A percentile compares a stretch with the other conserved stretches of the same genome.
phyloP scores from a whole-genome alignment of 2,113 vertebrate genomes.

The Atlantisia rogersi region DNA sequence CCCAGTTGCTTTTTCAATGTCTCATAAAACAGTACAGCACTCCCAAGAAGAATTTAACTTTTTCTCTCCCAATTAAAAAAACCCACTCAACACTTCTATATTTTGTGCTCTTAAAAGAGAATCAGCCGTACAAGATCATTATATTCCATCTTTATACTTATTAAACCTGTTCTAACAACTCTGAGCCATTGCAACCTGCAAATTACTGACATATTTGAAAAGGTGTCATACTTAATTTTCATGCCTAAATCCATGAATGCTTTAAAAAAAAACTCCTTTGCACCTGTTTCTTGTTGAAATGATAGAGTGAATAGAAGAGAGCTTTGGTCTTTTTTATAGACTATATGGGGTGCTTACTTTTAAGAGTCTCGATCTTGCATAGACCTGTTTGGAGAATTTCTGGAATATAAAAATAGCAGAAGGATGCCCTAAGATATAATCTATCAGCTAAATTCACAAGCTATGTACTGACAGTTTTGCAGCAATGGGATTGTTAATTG shows the following conservation, averaged over 20 bases:
- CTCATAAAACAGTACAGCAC: not conserved
- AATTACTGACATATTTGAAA: not conserved
- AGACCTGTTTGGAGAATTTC: not conserved
- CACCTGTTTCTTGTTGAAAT: not conserved
- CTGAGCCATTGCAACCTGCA: not conserved
- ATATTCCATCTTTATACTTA: not conserved
- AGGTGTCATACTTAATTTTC: not conserved
- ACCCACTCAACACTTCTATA: not conserved
- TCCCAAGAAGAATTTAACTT: not conserved
- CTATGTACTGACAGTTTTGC: not conserved
- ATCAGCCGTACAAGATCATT: not conserved
- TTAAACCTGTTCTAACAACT: not conserved
- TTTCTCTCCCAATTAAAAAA: not conserved
- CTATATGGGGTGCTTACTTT: not conserved
- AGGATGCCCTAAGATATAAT: not conserved
- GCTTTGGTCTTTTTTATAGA: not conserved
- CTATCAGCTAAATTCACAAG: not conserved
- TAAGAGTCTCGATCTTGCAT: not conserved
- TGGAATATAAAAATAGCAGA: not conserved
- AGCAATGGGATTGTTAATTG: not conserved
- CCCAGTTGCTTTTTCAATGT: not conserved
- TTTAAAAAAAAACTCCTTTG: not conserved
- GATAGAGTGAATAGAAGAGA: not conserved
- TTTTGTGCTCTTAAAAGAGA: not conserved
- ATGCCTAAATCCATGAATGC: not conserved